Conservation (phyloP, 2,797 vertebrate species). For the Emys orbicularis region DNA sequence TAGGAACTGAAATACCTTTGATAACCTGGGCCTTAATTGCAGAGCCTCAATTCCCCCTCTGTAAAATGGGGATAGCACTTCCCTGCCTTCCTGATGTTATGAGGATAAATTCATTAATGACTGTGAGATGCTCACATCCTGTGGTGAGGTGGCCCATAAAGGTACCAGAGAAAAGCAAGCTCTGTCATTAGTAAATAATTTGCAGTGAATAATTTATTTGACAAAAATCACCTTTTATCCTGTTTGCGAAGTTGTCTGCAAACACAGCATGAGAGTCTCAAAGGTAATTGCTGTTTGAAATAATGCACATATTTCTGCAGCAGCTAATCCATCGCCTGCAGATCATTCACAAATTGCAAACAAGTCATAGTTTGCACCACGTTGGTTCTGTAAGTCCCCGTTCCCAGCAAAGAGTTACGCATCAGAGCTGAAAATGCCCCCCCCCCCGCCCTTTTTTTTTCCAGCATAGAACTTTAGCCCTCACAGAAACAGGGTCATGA, state of each 20-base stretch:
- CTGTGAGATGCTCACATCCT: accelerated
- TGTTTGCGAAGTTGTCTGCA: background rate
- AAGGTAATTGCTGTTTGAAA: accelerated
- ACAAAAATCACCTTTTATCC: background rate
- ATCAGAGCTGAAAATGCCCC: background rate
- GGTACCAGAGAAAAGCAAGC: background rate
- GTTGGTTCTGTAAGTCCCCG: accelerated
- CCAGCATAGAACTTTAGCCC: background rate
- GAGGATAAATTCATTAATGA: background rate
- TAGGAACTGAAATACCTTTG: background rate
- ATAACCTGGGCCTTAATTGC: background rate
- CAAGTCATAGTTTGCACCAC: accelerated
- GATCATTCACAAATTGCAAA: background rate
- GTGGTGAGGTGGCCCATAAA: background rate
- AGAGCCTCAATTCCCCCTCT: accelerated
- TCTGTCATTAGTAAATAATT: background rate
- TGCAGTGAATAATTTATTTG: background rate
- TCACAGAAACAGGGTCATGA: background rate
- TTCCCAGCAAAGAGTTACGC: background rate
- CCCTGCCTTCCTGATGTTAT: background rate
- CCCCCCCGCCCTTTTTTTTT: background rate
- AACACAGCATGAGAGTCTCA: background rate
- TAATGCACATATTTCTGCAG: background rate
- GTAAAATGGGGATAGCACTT: accelerated
- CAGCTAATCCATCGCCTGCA: accelerated